Percentiles rank a stretch among this genome's conserved stretches.
Conservation (phyloP, 2,113 vertebrate species). For the Ammospiza nelsoni region DNA sequence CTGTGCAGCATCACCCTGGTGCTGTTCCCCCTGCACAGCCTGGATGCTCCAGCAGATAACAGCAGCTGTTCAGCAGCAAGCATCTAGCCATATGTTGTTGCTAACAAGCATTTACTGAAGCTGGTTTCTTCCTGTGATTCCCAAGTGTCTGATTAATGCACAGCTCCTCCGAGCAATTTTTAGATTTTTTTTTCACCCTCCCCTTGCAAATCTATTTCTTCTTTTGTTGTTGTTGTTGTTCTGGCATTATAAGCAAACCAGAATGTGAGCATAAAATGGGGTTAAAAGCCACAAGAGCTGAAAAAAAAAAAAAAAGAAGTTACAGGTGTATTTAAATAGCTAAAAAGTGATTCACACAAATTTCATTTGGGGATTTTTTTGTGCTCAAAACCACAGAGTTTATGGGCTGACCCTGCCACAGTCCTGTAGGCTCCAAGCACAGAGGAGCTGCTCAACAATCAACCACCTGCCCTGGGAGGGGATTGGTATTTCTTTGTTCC, state of each 20-base stretch:
- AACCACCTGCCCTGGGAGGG: accelerated
- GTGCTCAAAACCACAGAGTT: background rate
- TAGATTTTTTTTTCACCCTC: background rate
- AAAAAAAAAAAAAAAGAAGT: background rate
- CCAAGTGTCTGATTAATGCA: constrained; percentile 44
- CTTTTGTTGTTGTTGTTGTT: background rate
- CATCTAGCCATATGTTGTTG: constrained; percentile 2
- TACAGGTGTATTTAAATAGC: background rate
- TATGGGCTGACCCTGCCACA: background rate
- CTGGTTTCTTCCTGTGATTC: background rate
- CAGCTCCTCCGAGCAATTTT: background rate
- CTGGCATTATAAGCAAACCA: background rate
- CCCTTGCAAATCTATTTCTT: background rate
- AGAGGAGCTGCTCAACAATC: background rate
- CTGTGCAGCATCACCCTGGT: accelerated
- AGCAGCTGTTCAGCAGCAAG: constrained; percentile 37
- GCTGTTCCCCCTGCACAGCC: accelerated
- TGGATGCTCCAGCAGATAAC: constrained; percentile 11
- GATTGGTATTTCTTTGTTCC: background rate
- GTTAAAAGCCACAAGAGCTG: background rate
- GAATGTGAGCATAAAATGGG: background rate
- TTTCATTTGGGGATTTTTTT: background rate
- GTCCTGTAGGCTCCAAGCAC: background rate
- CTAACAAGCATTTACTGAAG: constrained; percentile 57
- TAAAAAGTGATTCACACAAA: background rate